These are phyloP conservation scores for Melanerpes aurifrons DNA, from an alignment of 2,113 vertebrate genomes.

Conservation along the genomic window DNA sequence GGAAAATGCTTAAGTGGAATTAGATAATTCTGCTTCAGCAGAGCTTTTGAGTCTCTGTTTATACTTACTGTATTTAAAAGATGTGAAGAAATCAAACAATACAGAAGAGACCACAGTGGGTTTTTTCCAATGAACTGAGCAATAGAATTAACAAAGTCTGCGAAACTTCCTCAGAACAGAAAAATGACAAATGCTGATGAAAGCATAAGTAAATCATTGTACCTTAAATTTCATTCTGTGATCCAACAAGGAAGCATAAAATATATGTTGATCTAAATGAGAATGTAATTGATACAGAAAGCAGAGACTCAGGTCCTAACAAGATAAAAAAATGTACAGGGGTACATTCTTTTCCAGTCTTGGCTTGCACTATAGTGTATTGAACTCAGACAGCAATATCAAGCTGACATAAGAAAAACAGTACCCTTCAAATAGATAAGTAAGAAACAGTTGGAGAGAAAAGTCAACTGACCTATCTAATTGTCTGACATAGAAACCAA, in stretches of 20 bases:
- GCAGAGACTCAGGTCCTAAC: background rate
- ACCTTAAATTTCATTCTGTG: background rate
- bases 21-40: background rate
- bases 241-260: background rate
- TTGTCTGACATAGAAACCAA: background rate
- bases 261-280: background rate
- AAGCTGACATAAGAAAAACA: background rate
- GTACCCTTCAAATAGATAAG: background rate
- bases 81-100: background rate
- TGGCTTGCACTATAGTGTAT: background rate
- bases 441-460: background rate
- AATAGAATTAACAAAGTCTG: background rate
- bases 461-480: background rate
- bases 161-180: background rate
- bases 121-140: background rate
- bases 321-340: background rate
- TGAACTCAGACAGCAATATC: background rate
- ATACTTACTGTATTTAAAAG: background rate
- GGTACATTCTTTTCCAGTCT: background rate
- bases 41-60: background rate
- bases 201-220: background rate
- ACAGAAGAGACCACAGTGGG: background rate
- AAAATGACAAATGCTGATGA: background rate
- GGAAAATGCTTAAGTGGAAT: conserved; percentile 2
- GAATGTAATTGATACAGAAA: background rate